A percentile compares a stretch with the other conserved stretches of the same genome.
phyloP scores from a whole-genome alignment of 2,888 invertebrate species.

The Pardosa pseudoannulata region DNA sequence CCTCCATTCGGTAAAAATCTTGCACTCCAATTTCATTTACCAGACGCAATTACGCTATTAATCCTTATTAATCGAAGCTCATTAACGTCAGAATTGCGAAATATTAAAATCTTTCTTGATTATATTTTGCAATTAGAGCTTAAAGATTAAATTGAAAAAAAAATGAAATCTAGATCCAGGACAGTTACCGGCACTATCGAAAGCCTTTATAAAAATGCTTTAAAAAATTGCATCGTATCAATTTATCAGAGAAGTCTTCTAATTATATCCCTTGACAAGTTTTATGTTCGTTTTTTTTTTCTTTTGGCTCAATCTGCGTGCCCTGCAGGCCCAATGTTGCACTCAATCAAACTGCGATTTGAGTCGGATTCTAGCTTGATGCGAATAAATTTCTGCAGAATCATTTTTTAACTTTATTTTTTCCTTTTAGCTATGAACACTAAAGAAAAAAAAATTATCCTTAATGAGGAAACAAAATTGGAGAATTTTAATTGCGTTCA shows the following conservation, averaged over 20 bases:
- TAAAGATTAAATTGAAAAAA: background rate
- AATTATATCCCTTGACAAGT: conserved; percentile 9
- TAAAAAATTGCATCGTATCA: background rate
- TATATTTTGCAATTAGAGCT: conserved; percentile 2
- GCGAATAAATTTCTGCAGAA: background rate
- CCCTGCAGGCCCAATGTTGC: background rate
- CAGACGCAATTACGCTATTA: background rate
- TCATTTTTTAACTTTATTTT: background rate
- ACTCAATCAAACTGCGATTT: background rate
- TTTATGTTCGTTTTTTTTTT: background rate
- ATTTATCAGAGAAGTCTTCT: conserved; percentile 9
- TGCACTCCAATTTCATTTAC: too few species aligned
- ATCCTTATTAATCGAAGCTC: conserved; percentile 34
- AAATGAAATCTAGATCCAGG: too few species aligned
- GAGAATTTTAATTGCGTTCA: conserved; percentile 6
- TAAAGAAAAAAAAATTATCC: background rate
- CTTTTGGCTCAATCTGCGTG: background rate
- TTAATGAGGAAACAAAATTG: background rate
- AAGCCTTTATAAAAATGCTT: background rate
- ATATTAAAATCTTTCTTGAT: background rate
- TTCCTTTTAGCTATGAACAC: background rate
- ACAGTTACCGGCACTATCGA: too few species aligned
- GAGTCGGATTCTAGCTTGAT: background rate
- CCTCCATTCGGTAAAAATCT: too few species aligned
- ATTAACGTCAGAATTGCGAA: conserved; percentile 13